Percentiles rank a stretch among this genome's conserved stretches.
These are phyloP conservation scores for Epizoanthus rinbou DNA, from an alignment of 92 coral and sea anemone genomes.

Conservation along the genomic window DNA sequence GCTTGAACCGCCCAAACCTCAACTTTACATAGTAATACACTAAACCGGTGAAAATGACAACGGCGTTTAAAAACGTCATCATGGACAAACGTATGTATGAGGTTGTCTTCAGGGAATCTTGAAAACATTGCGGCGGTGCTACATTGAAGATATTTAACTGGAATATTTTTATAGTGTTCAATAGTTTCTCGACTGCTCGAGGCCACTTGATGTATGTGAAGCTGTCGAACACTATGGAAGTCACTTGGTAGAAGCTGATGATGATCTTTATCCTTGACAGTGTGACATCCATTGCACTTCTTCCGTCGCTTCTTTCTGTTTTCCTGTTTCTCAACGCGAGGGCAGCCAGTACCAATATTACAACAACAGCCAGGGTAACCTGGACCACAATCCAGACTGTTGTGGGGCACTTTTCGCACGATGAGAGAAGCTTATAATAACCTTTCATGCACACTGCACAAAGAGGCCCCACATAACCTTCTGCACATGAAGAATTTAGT, in stretches of 20 bases:
- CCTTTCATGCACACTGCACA: conserved; percentile 64
- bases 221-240: conserved; percentile 58
- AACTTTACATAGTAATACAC: too few relatives aligned
- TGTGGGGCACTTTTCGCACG: conserved; percentile 58
- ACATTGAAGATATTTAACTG: conserved; percentile 61
- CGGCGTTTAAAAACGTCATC: conserved; percentile 31
- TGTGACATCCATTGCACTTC: conserved; percentile 49
- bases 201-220: conserved; percentile 68
- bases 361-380: conserved; percentile 23
- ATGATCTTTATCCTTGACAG: conserved; percentile 63
- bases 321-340: conserved; percentile 38
- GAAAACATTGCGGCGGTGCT: conserved; percentile 57
- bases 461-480: conserved; percentile 59
- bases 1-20: too few relatives aligned
- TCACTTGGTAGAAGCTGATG: conserved; percentile 65
- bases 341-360: conserved; percentile 21
- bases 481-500: conserved; percentile 56
- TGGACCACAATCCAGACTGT: conserved; percentile 56
- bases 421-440: conserved; percentile 45
- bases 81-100: conserved; percentile 55
- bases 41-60: conserved; percentile 32
- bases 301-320: neutral
- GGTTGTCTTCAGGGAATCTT: conserved; percentile 38
- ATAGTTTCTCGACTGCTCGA: conserved; percentile 35
- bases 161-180: conserved; percentile 55